These are phyloP conservation scores for Eleutherodactylus coqui DNA, from an alignment of 2,797 vertebrate genomes.

Conservation along the genomic window DNA sequence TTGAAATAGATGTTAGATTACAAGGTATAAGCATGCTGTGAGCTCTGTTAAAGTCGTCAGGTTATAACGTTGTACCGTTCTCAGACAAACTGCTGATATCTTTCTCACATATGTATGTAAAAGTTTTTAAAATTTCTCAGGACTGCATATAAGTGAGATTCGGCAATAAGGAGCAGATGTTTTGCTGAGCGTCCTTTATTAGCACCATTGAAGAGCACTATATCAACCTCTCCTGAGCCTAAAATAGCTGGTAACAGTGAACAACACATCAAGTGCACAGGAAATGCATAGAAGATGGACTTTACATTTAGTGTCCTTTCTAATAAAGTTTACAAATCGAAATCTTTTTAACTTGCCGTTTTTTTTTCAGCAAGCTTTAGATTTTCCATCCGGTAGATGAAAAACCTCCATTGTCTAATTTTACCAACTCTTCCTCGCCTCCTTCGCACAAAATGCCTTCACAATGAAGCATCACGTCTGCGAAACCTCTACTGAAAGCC, in stretches of 20 bases:
- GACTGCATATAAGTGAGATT: neutral
- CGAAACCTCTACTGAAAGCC: constrained; percentile 27
- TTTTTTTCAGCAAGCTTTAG: neutral
- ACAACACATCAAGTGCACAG: neutral
- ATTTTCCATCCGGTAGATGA: neutral
- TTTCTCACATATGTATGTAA: neutral
- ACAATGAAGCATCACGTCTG: constrained; percentile 24
- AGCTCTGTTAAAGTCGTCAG: neutral
- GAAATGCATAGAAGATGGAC: neutral
- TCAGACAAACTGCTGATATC: neutral
- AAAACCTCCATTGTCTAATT: neutral
- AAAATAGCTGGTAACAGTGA: neutral
- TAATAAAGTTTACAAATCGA: neutral
- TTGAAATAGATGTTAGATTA: neutral
- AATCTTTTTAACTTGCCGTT: neutral
- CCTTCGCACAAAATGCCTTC: neutral
- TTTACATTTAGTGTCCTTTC: neutral
- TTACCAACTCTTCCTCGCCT: neutral
- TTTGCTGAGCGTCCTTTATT: neutral
- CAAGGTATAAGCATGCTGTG: neutral
- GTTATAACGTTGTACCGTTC: neutral
- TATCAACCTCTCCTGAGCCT: neutral
- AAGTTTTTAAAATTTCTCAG: neutral
- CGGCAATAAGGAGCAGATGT: neutral
- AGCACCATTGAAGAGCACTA: neutral